A percentile compares a stretch with the other conserved stretches of the same genome.
phyloP scores from a whole-genome alignment of 1,140 invertebrate species.

The Reticulitermes speratus region DNA sequence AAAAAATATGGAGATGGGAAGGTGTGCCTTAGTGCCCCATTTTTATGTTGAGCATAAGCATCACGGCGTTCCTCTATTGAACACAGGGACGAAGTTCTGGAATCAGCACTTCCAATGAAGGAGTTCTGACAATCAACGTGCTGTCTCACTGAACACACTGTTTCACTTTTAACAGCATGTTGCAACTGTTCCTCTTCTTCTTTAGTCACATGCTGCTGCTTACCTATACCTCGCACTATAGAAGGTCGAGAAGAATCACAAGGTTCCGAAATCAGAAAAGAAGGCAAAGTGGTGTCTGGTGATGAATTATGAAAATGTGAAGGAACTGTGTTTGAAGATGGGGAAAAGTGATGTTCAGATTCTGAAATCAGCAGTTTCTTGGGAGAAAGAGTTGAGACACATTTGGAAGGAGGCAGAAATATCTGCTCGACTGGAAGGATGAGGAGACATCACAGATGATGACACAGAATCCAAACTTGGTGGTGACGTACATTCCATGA shows the following conservation, averaged over 20 bases:
- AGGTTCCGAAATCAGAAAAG: constrained; percentile 66
- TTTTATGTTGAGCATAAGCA: constrained; percentile 26
- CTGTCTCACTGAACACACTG: not conserved
- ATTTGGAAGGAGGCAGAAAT: not conserved
- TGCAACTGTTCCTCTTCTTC: not conserved
- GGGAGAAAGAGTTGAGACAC: not conserved
- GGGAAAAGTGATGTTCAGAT: not conserved
- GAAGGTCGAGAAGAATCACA: constrained; percentile 71
- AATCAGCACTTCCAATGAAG: not conserved
- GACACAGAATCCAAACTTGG: not conserved
- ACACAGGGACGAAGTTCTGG: not conserved
- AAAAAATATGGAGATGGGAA: constrained; percentile 37
- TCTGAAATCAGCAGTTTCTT: not conserved
- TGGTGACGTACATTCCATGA: not conserved
- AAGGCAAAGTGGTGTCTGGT: constrained; percentile 48
- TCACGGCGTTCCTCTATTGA: constrained; percentile 21
- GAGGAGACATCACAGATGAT: not conserved
- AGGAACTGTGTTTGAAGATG: constrained; percentile 9
- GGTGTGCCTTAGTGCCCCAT: constrained; percentile 36
- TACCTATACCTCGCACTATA: constrained; percentile 75
- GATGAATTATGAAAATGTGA: constrained; percentile 26
- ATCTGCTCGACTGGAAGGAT: not conserved
- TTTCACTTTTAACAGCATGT: not conserved
- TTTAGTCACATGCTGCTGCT: constrained; percentile 22
- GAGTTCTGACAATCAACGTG: not conserved